A percentile compares a stretch with the other conserved stretches of the same genome.
phyloP scores from a whole-genome alignment of 2,113 vertebrate genomes.

The Oreochromis spilurus region DNA sequence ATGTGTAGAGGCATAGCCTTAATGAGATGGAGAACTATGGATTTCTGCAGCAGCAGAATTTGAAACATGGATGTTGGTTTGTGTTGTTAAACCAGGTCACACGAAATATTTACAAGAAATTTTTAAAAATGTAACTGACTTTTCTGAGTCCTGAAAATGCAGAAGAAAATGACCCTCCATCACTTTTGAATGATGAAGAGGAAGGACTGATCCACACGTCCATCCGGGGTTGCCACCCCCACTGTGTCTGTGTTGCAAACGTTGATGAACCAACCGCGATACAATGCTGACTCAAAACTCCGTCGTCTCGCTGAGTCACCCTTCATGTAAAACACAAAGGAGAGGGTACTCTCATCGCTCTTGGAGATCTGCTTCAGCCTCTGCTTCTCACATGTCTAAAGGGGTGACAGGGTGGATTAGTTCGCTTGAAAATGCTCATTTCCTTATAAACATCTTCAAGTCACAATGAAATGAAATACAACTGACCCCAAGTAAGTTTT shows the following conservation, averaged over 20 bases:
- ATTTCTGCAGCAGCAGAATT: slow-evolving; percentile 34
- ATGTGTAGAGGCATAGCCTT: neutral
- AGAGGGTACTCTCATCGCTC: slow-evolving; percentile 12
- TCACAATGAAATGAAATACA: neutral
- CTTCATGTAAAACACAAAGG: slow-evolving; percentile 73
- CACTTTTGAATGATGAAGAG: slow-evolving; percentile 53
- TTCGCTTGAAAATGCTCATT: neutral
- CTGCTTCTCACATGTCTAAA: slow-evolving; percentile 44
- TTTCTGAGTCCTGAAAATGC: neutral
- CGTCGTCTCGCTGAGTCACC: neutral
- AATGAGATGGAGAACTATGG: slow-evolving; percentile 28
- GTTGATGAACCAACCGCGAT: slow-evolving; percentile 62
- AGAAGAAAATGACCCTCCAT: neutral
- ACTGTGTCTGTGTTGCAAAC: neutral
- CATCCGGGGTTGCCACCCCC: neutral
- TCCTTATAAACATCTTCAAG: neutral
- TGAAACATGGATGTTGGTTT: neutral
- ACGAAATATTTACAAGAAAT: neutral
- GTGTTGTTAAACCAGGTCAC: neutral
- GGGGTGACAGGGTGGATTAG: neutral
- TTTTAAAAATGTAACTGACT: neutral
- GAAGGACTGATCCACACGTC: neutral
- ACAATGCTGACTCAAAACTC: slow-evolving; percentile 63
- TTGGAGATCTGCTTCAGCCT: slow-evolving; percentile 48
- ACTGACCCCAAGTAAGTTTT: neutral